Evolutionary conservation across 2,888 invertebrate genomes (phyloP).

Genomic region (Drosophila anomelani): DNA sequence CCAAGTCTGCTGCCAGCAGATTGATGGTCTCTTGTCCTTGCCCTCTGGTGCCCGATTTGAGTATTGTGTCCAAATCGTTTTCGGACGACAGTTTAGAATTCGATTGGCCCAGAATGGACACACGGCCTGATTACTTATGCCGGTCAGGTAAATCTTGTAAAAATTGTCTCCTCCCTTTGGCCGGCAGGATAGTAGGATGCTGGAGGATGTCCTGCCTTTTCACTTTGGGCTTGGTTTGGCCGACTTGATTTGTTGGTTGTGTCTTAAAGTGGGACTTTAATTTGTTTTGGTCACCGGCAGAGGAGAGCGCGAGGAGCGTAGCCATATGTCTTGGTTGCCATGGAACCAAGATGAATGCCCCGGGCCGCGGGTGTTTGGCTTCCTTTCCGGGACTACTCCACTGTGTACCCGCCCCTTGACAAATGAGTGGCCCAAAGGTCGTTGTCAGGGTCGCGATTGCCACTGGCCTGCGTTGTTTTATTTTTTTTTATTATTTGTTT

Average conservation of each 20-base stretch:
- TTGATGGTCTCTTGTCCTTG: conserved; percentile 34
- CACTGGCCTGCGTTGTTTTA: conserved; percentile 27
- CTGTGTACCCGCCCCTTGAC: conserved; percentile 57
- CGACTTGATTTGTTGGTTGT: conserved; percentile 64
- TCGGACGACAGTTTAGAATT: conserved; percentile 74
- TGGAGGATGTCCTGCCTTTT: conserved; percentile 16
- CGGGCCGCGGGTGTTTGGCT: conserved; percentile 48
- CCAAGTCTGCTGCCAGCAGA: background rate
- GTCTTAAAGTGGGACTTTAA: conserved; percentile 73
- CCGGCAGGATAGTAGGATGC: conserved; percentile 4
- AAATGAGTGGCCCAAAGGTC: conserved; percentile 77
- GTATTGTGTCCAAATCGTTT: conserved; percentile 72
- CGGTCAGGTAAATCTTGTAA: conserved; percentile 76
- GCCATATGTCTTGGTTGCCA: conserved; percentile 57
- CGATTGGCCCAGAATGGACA: conserved; percentile 54
- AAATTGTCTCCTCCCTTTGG: conserved; percentile 48
- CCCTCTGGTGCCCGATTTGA: conserved; percentile 36
- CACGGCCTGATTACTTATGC: conserved; percentile 71
- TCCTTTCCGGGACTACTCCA: conserved; percentile 23
- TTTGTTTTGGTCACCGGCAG: conserved; percentile 57
- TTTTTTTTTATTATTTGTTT: conserved; percentile 74
- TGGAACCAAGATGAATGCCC: conserved; percentile 39
- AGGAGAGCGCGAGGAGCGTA: conserved; percentile 17
- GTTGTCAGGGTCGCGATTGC: conserved; percentile 73
- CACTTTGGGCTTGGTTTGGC: conserved; percentile 38